phyloP scores from a whole-genome alignment of 2,113 vertebrate genomes.

The Lonchura striata region DNA sequence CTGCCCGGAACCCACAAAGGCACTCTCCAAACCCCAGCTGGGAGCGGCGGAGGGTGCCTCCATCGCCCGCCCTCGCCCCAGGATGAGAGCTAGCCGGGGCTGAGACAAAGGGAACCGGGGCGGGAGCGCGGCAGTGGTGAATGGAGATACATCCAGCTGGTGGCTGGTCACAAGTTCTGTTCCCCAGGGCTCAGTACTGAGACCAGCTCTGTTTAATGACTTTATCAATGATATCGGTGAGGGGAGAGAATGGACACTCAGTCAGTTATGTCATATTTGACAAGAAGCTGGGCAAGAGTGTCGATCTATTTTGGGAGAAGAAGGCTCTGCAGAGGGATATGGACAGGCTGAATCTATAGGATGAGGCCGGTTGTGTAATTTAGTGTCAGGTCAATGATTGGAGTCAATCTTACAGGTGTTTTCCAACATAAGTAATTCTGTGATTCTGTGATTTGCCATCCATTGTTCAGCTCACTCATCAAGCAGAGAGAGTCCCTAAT shows the following conservation, averaged over 20 bases:
- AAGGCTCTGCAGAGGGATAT: not conserved
- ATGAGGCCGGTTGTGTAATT: not conserved
- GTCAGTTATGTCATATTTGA: not conserved
- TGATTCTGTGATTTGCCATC: not conserved
- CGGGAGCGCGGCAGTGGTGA: too few species aligned
- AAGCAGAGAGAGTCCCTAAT: not conserved
- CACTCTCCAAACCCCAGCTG: too few species aligned
- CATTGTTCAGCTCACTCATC: not conserved
- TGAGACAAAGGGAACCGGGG: too few species aligned
- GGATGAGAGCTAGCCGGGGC: too few species aligned
- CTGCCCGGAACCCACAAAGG: too few species aligned
- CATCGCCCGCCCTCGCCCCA: too few species aligned
- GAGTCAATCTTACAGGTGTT: not conserved
- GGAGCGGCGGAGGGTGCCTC: too few species aligned
- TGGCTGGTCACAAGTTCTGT: too few species aligned
- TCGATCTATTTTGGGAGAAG: not conserved
- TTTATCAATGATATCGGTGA: not conserved
- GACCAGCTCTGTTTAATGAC: too few species aligned
- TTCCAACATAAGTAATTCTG: not conserved
- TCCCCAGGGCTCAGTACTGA: not conserved
- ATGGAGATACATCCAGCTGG: not conserved
- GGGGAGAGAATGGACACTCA: not conserved
- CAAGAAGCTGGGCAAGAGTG: rapidly evolving
- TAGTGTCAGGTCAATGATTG: not conserved
- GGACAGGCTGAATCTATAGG: not conserved